phyloP scores from a whole-genome alignment of 1,140 invertebrate genomes.

The Teleogryllus occipitalis region DNA sequence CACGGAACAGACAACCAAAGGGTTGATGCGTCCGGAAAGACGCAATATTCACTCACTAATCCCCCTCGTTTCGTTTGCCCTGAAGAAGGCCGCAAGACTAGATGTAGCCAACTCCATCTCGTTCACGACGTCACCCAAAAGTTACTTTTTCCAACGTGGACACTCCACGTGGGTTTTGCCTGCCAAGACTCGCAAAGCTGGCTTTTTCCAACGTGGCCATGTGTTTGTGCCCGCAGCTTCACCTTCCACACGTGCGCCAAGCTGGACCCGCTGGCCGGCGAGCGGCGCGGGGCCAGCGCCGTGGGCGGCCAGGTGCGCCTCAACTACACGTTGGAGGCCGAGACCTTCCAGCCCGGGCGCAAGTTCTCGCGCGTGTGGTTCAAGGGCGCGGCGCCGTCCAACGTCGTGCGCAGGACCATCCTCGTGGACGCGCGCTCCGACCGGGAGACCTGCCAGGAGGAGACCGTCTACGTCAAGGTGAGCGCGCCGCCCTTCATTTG shows the following conservation, averaged over 20 bases:
- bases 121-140: no score
- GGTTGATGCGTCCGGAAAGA: no score
- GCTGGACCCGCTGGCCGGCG: slow-evolving; percentile 56
- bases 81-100: no score
- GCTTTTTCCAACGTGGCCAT: neutral
- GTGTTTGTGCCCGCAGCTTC: slow-evolving; percentile 49
- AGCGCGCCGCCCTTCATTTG: neutral
- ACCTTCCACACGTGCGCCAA: slow-evolving; percentile 80
- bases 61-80: no score
- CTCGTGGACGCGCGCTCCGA: neutral
- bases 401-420: slow-evolving; percentile 12
- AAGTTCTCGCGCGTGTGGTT: slow-evolving; percentile 80
- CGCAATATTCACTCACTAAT: no score
- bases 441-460: slow-evolving; percentile 8
- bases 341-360: slow-evolving; percentile 64
- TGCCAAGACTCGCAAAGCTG: no score
- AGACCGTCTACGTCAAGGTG: slow-evolving; percentile 18
- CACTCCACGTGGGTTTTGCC: no score
- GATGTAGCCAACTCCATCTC: no score
- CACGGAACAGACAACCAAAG: no score
- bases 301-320: neutral
- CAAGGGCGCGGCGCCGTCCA: slow-evolving; percentile 28
- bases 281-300: neutral
- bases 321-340: slow-evolving; percentile 55
- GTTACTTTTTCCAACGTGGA: no score